phyloP scores from a whole-genome alignment of 2,797 vertebrate species.

The Lepus oiostolus region DNA sequence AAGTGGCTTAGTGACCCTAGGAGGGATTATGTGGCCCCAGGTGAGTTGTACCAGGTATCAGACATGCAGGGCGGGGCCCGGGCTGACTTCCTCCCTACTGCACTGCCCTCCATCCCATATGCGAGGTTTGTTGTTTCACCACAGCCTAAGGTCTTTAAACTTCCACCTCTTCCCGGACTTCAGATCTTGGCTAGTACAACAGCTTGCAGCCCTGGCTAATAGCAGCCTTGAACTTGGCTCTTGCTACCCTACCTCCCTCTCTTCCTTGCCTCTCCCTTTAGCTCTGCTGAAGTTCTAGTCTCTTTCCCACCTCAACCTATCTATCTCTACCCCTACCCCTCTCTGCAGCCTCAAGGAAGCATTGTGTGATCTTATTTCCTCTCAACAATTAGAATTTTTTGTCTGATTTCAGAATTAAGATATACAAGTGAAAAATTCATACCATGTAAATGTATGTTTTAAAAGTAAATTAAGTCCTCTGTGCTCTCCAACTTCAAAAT shows the following conservation, averaged over 20 bases:
- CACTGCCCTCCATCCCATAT: neutral
- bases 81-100: neutral
- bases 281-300: neutral
- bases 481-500: constrained; percentile 38
- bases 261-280: neutral
- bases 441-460: neutral
- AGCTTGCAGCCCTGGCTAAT: neutral
- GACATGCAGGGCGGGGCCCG: neutral
- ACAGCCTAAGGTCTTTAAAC: neutral
- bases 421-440: constrained; percentile 38
- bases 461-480: neutral
- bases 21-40: neutral
- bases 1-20: neutral
- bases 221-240: neutral
- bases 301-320: neutral
- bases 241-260: neutral
- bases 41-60: neutral
- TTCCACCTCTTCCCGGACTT: neutral
- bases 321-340: neutral
- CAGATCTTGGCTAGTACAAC: neutral
- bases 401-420: constrained; percentile 63
- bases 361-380: neutral
- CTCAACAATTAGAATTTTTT: neutral
- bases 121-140: neutral
- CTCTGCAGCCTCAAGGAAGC: neutral